Evolutionary conservation across 2,888 invertebrate genomes (phyloP).

Genomic region (Morinoia aosen): DNA sequence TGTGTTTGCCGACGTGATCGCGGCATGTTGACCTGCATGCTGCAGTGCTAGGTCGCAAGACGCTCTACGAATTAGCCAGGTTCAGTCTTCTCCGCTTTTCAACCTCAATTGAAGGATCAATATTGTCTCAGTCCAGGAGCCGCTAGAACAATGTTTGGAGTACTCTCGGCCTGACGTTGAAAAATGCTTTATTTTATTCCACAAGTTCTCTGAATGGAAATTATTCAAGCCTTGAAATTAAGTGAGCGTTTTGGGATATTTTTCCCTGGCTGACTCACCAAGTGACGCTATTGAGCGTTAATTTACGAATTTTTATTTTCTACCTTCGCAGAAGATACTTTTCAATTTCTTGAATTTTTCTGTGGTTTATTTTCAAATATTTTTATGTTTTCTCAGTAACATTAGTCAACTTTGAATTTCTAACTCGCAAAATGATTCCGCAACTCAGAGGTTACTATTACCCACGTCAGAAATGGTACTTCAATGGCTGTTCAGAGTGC

Average conservation of each 20-base stretch:
- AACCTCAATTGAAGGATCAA: conserved; percentile 23
- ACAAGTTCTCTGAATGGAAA: too few relatives aligned
- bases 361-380: not conserved
- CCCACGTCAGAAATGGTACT: not conserved
- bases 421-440: not conserved
- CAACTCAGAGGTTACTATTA: not conserved
- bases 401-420: not conserved
- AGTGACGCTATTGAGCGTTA: not conserved
- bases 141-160: not conserved
- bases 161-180: not conserved
- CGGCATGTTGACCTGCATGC: conserved; percentile 1
- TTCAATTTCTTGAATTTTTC: not conserved
- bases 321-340: not conserved
- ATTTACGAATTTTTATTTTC: not conserved
- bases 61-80: not conserved
- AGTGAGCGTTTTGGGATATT: not conserved
- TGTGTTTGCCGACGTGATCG: conserved; percentile 9
- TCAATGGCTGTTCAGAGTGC: not conserved
- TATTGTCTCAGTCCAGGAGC: conserved; percentile 7
- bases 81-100: not conserved
- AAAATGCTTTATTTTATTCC: not conserved
- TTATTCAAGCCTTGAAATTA: not conserved
- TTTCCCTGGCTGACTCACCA: not conserved
- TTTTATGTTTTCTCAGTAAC: not conserved
- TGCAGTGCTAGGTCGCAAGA: not conserved